These are phyloP conservation scores for Drosophila barbarae DNA, from an alignment of 2,888 invertebrate species.

Conservation along the genomic window DNA sequence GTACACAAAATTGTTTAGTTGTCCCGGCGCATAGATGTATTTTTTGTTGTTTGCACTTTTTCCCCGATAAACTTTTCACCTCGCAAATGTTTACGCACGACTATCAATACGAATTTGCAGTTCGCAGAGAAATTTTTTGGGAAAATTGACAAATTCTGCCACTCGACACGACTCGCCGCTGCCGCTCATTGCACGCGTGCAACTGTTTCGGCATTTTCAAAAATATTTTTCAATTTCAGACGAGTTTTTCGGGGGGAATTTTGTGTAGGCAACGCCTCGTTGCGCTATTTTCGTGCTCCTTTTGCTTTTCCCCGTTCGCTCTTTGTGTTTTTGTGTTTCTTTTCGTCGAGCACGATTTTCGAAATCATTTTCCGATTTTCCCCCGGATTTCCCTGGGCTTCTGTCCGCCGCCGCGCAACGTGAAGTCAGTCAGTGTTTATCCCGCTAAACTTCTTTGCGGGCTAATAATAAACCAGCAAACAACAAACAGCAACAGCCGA, in stretches of 20 bases:
- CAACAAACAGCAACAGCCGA: slow-evolving; percentile 21
- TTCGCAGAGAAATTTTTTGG: slow-evolving; percentile 28
- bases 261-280: slow-evolving; percentile 42
- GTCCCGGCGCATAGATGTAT: slow-evolving; percentile 25
- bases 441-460: slow-evolving; percentile 63
- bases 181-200: slow-evolving; percentile 53
- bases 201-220: slow-evolving; percentile 53
- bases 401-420: slow-evolving; percentile 32
- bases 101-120: slow-evolving; percentile 31
- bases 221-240: slow-evolving; percentile 60
- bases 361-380: slow-evolving; percentile 55
- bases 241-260: slow-evolving; percentile 41
- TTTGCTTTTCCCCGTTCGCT: slow-evolving; percentile 34
- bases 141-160: slow-evolving; percentile 45
- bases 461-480: slow-evolving; percentile 62
- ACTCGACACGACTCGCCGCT: slow-evolving; percentile 26
- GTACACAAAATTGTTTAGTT: slow-evolving; percentile 62
- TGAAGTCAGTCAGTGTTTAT: slow-evolving; percentile 62
- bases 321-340: slow-evolving; percentile 34
- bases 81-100: slow-evolving; percentile 51
- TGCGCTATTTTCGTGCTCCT: slow-evolving; percentile 57
- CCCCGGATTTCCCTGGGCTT: slow-evolving; percentile 18
- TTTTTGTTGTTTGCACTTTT: slow-evolving; percentile 21
- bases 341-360: slow-evolving; percentile 61
- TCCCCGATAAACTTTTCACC: slow-evolving; percentile 31